Evolutionary conservation across 2,888 invertebrate species (phyloP), one percentile per base, ranked within the genome.

Genomic region (Mythimna pallens): DNA sequence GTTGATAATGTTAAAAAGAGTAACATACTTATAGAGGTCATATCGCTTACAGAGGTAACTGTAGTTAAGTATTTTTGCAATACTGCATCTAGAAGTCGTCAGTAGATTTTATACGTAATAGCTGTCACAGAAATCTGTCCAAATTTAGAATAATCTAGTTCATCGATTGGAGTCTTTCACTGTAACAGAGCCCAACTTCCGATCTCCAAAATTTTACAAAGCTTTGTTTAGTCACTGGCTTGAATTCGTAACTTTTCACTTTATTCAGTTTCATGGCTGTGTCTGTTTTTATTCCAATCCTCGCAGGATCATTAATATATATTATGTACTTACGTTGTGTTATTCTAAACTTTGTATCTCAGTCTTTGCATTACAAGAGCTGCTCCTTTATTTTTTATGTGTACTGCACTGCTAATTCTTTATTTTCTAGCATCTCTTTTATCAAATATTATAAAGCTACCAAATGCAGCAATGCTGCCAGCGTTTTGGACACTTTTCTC

Each of bases 11-110:
- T 34, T 66, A 54, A 54, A 79, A 69, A 79, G 73, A 54, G 43
- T 62, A 57, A 43, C n/a, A 52, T 63, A 34, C 52, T 25, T 61
- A 61, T 36, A 62, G 63, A 70, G 66, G 70, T 80, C 57, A 54
- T 71, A 58, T 73, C 36, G 61, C 20, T 67, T n/a, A 17, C 43
- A 65, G 52, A 80, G 14, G 2, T 63, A 79, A 78, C 69, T 70
- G 79, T 79, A 69, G 10, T 52, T 36, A 47, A 47, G 36, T 62
- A 36, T 58, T 69, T 65, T 73, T 73, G 30, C 59, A 30, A 63
- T 34, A 63, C 40, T 66, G 43, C 43, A 70, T 64, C 40, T 25
- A 25, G 34, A 20, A 52, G n/a, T 36, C 43, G 22, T 70, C 63
- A 66, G 22, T 34, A 50, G 43, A 79, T 74, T 74, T 78, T 59